Evolutionary conservation across 2,888 invertebrate genomes (phyloP), one percentile per base, ranked within the genome.

Genomic region (Amorpha juglandis): DNA sequence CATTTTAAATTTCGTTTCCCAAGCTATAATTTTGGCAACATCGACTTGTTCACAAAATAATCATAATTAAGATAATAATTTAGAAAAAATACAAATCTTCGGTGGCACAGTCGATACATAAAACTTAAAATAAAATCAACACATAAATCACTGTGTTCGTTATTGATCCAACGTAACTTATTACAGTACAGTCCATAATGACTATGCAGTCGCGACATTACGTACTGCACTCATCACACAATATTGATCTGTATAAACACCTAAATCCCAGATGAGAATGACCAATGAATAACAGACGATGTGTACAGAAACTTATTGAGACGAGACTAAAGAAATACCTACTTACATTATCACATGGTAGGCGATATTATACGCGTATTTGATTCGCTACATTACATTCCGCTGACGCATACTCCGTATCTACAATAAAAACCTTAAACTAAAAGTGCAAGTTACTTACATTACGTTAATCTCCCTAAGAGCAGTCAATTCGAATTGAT

Each of bases 401-500:
- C 67, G 58, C 47, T 55, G 66, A 70, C 76, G 66, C 70, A 71
- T 67, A 52, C 69, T 67, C 69, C 67, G 63, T 77, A 75, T 74
- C 71, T 76, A 79, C 75, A 78, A 72, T 74, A 72, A 69, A 79
- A 81, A 82, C 75, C 86, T 88, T 85, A 87, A 82, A 82, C 78
- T 86, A 84, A 84, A 65, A 63, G 78, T 91, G 89, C 86, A 86
- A 84, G 81, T 83, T 77, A 84, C 90, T 89, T 90, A 90, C 75
- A 81, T 79, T 86, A 87, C 74, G 81, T 90, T 89, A 90, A 90
- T 90, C 89, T 89, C 88, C 85, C 87, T 89, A 88, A 82, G 81
- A 86, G 84, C 89, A 90, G 90, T 92, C 91, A 86, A 87, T 86
- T 89, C 85, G 83, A 87, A 88, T 88, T 88, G 83, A 87, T 87